Percentiles rank a stretch among this genome's conserved stretches.
These are phyloP conservation scores for Diadema setosum DNA, from an alignment of 35 echinoderm and acorn worm genomes.

Conservation along the genomic window DNA sequence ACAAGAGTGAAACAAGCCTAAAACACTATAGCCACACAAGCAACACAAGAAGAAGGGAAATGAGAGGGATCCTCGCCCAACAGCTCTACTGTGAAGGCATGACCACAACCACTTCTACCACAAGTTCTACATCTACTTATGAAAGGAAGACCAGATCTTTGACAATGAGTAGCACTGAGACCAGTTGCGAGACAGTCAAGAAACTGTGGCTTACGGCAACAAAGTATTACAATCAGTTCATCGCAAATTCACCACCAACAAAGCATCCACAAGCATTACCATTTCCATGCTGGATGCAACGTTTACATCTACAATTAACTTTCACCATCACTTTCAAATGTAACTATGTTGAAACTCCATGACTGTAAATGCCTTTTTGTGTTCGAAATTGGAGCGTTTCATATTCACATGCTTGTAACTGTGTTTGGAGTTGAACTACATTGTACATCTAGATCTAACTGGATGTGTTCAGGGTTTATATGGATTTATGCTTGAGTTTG, in stretches of 20 bases:
- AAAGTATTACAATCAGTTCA: background rate
- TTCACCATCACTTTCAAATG: background rate
- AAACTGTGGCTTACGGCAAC: background rate
- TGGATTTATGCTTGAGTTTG: too few species aligned
- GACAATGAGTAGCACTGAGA: background rate
- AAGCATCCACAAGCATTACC: background rate
- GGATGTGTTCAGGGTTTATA: too few species aligned
- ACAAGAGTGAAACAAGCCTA: background rate
- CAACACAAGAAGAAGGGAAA: background rate
- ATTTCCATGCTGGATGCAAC: constrained; percentile 11
- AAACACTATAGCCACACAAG: background rate
- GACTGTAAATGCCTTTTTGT: too few species aligned
- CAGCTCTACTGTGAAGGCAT: background rate
- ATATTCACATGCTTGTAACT: too few species aligned
- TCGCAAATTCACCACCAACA: background rate
- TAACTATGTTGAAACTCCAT: background rate
- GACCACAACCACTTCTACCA: background rate
- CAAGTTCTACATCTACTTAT: background rate
- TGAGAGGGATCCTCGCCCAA: background rate
- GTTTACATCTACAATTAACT: background rate
- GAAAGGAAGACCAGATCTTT: background rate
- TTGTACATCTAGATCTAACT: too few species aligned
- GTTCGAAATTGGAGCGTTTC: too few species aligned
- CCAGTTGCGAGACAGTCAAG: background rate
- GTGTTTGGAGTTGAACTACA: too few species aligned